Evolutionary conservation across 2,797 vertebrate genomes (phyloP).

Genomic region (Somateria mollissima): DNA sequence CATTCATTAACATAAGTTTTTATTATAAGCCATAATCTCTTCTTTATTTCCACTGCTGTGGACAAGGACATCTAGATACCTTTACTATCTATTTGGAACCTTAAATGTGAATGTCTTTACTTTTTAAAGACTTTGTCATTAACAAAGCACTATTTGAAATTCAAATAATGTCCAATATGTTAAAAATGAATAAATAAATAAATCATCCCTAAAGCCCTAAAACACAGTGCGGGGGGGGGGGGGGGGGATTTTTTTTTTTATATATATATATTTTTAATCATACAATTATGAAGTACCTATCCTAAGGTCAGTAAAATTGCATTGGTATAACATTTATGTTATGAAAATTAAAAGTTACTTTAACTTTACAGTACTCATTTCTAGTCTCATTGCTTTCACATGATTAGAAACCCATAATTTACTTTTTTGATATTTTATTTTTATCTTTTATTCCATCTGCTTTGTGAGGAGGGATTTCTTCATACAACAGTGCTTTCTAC

Average conservation of each 20-base stretch:
- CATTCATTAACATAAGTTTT: constrained; percentile 53
- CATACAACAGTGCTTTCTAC: background rate
- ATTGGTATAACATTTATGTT: background rate
- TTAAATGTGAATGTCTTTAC: background rate
- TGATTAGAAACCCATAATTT: background rate
- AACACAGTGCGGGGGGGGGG: background rate
- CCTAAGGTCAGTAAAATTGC: background rate
- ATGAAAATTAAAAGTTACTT: background rate
- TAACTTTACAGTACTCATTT: background rate
- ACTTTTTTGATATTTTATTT: background rate
- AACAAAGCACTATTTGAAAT: background rate
- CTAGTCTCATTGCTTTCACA: background rate
- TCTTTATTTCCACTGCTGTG: background rate
- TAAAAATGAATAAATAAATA: too few relatives aligned
- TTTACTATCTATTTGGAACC: background rate
- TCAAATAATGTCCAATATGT: background rate
- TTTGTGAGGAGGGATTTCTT: background rate
- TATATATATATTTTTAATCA: background rate
- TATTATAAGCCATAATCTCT: constrained; percentile 26
- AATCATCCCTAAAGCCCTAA: background rate
- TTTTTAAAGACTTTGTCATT: background rate
- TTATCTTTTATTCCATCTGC: background rate
- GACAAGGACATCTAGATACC: background rate
- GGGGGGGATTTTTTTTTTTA: too few relatives aligned
- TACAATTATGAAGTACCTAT: background rate